A percentile compares a stretch with the other conserved stretches of the same genome.
These are phyloP conservation scores for Phengaris arion DNA, from an alignment of 2,888 invertebrate species.

Conservation along the genomic window DNA sequence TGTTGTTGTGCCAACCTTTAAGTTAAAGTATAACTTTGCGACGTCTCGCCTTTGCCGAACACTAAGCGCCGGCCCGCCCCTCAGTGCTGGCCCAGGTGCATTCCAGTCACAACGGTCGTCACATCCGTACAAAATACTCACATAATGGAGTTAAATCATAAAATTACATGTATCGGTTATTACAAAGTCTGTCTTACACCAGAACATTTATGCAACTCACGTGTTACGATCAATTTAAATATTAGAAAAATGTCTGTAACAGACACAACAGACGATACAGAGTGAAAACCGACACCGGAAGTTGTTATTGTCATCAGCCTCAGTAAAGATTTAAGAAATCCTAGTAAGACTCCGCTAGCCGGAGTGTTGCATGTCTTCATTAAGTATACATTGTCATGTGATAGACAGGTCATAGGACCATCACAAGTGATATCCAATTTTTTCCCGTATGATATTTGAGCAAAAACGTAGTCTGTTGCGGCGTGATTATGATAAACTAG, in stretches of 20 bases:
- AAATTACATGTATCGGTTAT: neutral
- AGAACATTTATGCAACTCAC: neutral
- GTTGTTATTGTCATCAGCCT: conserved; percentile 13
- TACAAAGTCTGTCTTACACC: neutral
- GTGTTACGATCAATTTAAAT: neutral
- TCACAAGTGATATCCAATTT: conserved; percentile 24
- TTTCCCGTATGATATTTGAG: neutral
- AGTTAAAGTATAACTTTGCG: neutral
- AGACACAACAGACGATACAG: neutral
- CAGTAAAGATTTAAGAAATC: neutral
- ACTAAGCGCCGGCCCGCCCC: conserved; percentile 18
- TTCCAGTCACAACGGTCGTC: conserved; percentile 22
- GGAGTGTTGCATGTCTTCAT: conserved; percentile 15
- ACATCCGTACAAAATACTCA: conserved; percentile 9
- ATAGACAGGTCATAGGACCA: neutral
- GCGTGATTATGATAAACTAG: neutral
- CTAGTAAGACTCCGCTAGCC: conserved; percentile 1
- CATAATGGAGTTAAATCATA: neutral
- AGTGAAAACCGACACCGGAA: neutral
- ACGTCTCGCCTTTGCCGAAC: conserved; percentile 9
- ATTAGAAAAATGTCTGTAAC: neutral
- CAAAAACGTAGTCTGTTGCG: neutral
- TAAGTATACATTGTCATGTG: conserved; percentile 24
- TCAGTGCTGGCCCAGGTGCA: conserved; percentile 16
- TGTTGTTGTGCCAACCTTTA: neutral